These are phyloP conservation scores for Pristionchus maxplancki DNA, from an alignment of 2,888 invertebrate species.

Conservation along the genomic window DNA sequence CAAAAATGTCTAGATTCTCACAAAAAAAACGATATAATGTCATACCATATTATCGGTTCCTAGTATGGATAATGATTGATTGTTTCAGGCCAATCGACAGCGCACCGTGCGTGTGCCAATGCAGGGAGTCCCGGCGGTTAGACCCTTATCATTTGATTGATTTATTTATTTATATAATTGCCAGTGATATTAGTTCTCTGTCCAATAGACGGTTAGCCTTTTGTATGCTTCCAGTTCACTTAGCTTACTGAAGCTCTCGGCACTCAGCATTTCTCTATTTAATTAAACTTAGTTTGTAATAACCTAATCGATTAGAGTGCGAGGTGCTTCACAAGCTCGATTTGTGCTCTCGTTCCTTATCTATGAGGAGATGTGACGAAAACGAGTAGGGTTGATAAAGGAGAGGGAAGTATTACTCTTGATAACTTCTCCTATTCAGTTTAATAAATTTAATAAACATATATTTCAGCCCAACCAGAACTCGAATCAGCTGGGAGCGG, in stretches of 20 bases:
- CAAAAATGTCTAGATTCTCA: no score
- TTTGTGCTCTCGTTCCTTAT: neutral
- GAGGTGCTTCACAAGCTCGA: neutral
- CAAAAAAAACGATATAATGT: no score
- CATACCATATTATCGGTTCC: no score
- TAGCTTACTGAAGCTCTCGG: no score
- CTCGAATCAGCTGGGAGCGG: slow-evolving; percentile 55
- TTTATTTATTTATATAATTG: neutral
- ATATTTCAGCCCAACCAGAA: slow-evolving; percentile 33
- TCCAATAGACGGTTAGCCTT: neutral
- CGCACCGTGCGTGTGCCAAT: slow-evolving; percentile 13
- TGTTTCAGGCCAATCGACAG: neutral
- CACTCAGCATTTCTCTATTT: no score
- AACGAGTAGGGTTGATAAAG: neutral
- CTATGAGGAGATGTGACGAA: slow-evolving; percentile 1
- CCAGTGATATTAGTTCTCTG: no score
- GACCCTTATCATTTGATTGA: no score
- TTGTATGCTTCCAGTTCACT: no score
- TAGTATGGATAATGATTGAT: neutral
- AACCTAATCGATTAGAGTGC: neutral
- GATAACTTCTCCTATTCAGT: neutral
- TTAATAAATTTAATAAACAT: neutral
- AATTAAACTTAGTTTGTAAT: no score
- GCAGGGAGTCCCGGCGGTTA: neutral
- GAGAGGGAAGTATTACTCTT: neutral